Evolutionary conservation across 2,113 vertebrate species (phyloP).

Genomic region (Phalacrocorax pelagicus): DNA sequence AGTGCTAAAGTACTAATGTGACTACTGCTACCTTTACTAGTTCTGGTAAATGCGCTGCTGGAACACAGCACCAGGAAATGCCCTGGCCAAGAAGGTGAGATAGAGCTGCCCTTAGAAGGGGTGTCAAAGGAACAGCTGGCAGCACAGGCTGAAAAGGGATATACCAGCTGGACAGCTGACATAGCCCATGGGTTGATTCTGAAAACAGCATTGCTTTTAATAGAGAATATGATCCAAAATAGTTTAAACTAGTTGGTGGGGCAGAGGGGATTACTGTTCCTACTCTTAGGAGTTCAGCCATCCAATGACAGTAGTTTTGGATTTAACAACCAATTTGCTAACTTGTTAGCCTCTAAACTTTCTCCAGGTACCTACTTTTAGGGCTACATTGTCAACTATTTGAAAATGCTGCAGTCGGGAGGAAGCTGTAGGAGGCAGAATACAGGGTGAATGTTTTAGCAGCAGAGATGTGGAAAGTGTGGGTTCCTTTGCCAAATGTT

Average conservation of each 20-base stretch:
- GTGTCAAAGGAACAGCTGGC: fast-evolving
- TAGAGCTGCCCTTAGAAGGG: background rate
- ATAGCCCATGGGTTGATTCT: background rate
- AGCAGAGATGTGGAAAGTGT: background rate
- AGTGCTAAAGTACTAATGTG: background rate
- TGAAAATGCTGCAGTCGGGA: background rate
- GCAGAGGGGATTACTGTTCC: background rate
- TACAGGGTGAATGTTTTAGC: background rate
- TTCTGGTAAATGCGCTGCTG: background rate
- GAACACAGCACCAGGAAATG: background rate
- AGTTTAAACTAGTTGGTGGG: background rate
- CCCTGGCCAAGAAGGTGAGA: background rate
- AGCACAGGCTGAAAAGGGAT: background rate
- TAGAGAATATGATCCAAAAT: background rate
- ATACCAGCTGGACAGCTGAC: background rate
- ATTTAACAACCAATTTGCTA: background rate
- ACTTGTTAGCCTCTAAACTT: background rate
- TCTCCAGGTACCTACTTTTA: background rate
- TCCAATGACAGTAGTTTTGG: background rate
- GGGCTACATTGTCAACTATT: background rate
- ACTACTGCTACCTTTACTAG: background rate
- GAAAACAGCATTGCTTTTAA: background rate
- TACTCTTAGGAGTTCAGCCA: background rate
- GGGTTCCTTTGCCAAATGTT: constrained; percentile 8
- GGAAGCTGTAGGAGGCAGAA: background rate